Evolutionary conservation across 2,888 invertebrate species (phyloP).

Genomic region (Cryptophagus acutangulus): DNA sequence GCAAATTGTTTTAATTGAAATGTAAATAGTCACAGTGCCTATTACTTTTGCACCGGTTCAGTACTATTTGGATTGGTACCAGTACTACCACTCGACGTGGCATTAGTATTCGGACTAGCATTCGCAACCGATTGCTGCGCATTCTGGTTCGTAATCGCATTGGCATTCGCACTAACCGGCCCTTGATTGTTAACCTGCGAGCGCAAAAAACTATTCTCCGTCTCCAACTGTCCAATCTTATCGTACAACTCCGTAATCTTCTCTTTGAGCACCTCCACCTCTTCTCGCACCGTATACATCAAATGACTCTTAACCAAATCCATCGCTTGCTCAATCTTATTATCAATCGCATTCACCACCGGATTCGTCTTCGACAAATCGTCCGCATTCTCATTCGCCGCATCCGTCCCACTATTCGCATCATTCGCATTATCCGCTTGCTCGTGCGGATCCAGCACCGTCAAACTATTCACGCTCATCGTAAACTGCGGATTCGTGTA

Average conservation of each 20-base stretch:
- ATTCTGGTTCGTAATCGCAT: constrained; percentile 15
- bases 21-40: too few species aligned
- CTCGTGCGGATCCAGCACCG: constrained; percentile 32
- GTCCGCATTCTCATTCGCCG: constrained; percentile 33
- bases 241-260: constrained; percentile 69
- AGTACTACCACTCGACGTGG: too few species aligned
- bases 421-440: constrained; percentile 28
- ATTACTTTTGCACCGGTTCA: too few species aligned
- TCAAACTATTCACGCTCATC: constrained; percentile 41
- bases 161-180: constrained; percentile 16
- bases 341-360: constrained; percentile 65
- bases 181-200: constrained; percentile 40
- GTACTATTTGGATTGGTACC: too few species aligned
- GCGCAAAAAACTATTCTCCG: constrained; percentile 63
- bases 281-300: constrained; percentile 73
- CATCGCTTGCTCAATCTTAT: constrained; percentile 78
- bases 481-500: constrained; percentile 46
- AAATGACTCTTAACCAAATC: constrained; percentile 73
- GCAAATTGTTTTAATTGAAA: too few species aligned
- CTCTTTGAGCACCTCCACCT: constrained; percentile 70
- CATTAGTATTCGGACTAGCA: constrained; percentile 16
- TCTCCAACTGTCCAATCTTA: constrained; percentile 63
- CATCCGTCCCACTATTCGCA: constrained; percentile 24
- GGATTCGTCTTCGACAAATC: constrained; percentile 43
- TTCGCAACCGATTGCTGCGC: constrained; percentile 10